A percentile compares a stretch with the other conserved stretches of the same genome.
Evolutionary conservation across 2,797 vertebrate species (phyloP).

Genomic region (Etheostoma perlongum): DNA sequence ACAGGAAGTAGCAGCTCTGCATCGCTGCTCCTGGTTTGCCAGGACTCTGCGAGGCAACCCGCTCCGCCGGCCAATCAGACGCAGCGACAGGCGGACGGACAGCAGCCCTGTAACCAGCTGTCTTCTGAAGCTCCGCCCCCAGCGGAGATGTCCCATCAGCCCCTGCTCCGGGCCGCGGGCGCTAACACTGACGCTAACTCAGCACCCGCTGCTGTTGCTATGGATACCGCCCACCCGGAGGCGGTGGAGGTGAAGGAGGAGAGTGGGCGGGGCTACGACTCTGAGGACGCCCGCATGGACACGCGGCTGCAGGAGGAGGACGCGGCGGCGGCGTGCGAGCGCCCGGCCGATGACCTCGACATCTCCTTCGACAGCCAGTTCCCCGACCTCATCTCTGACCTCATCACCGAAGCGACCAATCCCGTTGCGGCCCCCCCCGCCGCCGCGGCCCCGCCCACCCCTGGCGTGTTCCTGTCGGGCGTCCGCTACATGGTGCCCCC

Average conservation of each 20-base stretch:
- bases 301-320: slow-evolving; percentile 44
- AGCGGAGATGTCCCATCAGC: slow-evolving; percentile 10
- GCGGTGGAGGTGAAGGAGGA: slow-evolving; percentile 74
- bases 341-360: slow-evolving; percentile 75
- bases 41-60: slow-evolving; percentile 11
- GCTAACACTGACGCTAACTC: neutral
- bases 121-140: slow-evolving; percentile 12
- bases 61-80: slow-evolving; percentile 41
- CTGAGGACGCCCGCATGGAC: slow-evolving; percentile 79
- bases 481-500: slow-evolving; percentile 82
- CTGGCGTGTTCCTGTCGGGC: slow-evolving; percentile 53
- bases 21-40: slow-evolving; percentile 52
- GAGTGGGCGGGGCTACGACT: slow-evolving; percentile 32
- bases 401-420: slow-evolving; percentile 81
- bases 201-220: neutral
- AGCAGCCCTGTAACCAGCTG: slow-evolving; percentile 8
- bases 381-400: slow-evolving; percentile 91
- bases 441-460: accelerated
- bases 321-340: slow-evolving; percentile 51
- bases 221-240: slow-evolving; percentile 20
- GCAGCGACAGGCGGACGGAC: slow-evolving; percentile 5
- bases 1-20: slow-evolving; percentile 16
- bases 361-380: slow-evolving; percentile 90
- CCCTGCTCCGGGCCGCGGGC: slow-evolving; percentile 16
- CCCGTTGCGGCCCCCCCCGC: neutral